Percentiles rank a stretch among this genome's conserved stretches.
phyloP scores from a whole-genome alignment of 2,888 invertebrate genomes.

The Caenorhabditis sinica region DNA sequence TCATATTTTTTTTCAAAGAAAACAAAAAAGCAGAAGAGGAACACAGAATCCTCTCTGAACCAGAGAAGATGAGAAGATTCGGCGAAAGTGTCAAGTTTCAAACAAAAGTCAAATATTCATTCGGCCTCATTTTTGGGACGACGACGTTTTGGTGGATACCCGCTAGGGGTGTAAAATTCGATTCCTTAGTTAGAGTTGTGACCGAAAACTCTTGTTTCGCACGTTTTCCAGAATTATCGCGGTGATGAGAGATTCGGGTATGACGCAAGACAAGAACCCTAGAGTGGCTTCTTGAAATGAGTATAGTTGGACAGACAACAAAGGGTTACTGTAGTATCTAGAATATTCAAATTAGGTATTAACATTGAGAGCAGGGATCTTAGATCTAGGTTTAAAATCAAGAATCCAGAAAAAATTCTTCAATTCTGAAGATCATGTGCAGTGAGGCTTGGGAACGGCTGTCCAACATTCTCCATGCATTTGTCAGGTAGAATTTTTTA shows the following conservation, averaged over 20 bases:
- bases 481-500: constrained; percentile 47
- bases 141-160: neutral
- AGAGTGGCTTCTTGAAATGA: constrained; percentile 4
- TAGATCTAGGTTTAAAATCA: neutral
- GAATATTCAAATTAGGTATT: no score
- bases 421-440: constrained; percentile 14
- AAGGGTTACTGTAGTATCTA: neutral
- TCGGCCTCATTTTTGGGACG: constrained; percentile 25
- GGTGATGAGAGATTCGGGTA: constrained; percentile 8
- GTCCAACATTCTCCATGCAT: constrained; percentile 27
- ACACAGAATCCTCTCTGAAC: neutral
- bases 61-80: constrained; percentile 23
- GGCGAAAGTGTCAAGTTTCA: constrained; percentile 37
- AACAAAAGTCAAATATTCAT: constrained; percentile 65
- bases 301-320: neutral
- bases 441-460: constrained; percentile 6
- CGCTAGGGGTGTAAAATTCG: constrained; percentile 54
- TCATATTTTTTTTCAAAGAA: no score
- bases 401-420: neutral
- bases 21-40: constrained; percentile 8
- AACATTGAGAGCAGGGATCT: no score
- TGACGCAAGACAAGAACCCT: constrained; percentile 6
- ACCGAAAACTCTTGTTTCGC: constrained; percentile 47
- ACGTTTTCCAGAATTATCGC: constrained; percentile 41
- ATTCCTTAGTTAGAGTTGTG: constrained; percentile 56